phyloP scores from a whole-genome alignment of 53 echinoderm and acorn worm species.

The Pentamera pediparva region DNA sequence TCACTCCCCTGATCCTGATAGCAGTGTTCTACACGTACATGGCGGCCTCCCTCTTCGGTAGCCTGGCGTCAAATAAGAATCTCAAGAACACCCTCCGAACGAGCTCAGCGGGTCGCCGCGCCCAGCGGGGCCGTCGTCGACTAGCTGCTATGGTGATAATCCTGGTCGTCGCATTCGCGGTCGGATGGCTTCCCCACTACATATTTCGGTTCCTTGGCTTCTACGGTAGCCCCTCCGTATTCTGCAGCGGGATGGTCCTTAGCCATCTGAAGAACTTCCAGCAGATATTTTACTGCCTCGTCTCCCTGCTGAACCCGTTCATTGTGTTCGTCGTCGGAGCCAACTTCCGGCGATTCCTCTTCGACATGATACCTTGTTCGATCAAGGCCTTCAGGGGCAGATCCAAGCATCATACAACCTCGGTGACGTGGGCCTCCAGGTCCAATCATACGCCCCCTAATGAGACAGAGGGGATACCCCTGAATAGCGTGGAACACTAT shows the following conservation, averaged over 20 bases:
- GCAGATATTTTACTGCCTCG: conserved; percentile 14
- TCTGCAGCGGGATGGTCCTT: not conserved
- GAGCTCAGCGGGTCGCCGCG: conserved; percentile 16
- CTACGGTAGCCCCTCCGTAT: not conserved
- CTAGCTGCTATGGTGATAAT: conserved; percentile 22
- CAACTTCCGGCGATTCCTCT: conserved; percentile 14
- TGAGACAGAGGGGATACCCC: conserved; percentile 21
- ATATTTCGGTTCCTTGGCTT: conserved; percentile 8
- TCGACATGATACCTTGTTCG: conserved; percentile 24
- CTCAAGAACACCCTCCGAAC: conserved; percentile 19
- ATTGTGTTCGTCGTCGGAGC: conserved; percentile 26
- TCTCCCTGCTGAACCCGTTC: conserved; percentile 16
- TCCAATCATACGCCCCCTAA: conserved; percentile 25
- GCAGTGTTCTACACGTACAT: conserved; percentile 22
- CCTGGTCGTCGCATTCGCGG: conserved; percentile 13
- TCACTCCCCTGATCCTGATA: conserved; percentile 14
- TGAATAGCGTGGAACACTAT: conserved; percentile 10
- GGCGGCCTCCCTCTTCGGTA: conserved; percentile 18
- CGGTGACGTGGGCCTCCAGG: conserved; percentile 24
- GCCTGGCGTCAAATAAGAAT: conserved; percentile 10
- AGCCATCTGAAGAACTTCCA: conserved; percentile 9
- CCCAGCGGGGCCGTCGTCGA: conserved; percentile 16
- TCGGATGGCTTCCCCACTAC: conserved; percentile 18
- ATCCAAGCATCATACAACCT: not conserved
- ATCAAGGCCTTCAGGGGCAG: not conserved